A percentile compares a stretch with the other conserved stretches of the same genome.
phyloP scores from a whole-genome alignment of 2,113 vertebrate species.

The Physeter macrocephalus region DNA sequence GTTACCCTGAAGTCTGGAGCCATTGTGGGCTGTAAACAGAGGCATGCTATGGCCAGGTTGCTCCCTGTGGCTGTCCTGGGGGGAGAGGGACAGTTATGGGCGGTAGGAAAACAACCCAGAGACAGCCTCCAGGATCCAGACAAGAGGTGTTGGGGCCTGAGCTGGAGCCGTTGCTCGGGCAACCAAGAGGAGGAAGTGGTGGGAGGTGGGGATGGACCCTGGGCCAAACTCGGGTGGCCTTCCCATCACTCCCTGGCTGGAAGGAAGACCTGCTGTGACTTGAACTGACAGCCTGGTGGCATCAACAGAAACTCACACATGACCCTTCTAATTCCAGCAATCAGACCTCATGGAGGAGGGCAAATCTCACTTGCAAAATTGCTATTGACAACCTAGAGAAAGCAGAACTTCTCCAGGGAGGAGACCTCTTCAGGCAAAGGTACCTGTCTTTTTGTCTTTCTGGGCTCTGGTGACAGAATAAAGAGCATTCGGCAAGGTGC shows the following conservation, averaged over 20 bases:
- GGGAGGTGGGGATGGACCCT: background rate
- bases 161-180: background rate
- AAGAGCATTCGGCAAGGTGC: background rate
- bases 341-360: conserved; percentile 96
- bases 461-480: background rate
- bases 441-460: conserved; percentile 57
- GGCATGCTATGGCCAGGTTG: background rate
- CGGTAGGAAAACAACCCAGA: background rate
- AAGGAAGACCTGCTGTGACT: background rate
- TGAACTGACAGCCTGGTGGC: background rate
- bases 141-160: background rate
- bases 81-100: background rate
- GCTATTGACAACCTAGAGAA: conserved; percentile 95
- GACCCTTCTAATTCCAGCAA: conserved; percentile 85
- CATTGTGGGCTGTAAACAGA: background rate
- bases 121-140: background rate
- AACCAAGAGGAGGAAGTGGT: background rate
- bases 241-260: background rate
- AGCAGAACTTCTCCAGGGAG: conserved; percentile 88
- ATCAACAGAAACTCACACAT: background rate
- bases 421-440: conserved; percentile 88
- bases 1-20: background rate
- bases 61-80: background rate
- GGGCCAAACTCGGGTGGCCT: background rate
- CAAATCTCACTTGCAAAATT: conserved; percentile 94